Evolutionary conservation across 2,113 vertebrate genomes (phyloP).

Genomic region (Phasianus colchicus): DNA sequence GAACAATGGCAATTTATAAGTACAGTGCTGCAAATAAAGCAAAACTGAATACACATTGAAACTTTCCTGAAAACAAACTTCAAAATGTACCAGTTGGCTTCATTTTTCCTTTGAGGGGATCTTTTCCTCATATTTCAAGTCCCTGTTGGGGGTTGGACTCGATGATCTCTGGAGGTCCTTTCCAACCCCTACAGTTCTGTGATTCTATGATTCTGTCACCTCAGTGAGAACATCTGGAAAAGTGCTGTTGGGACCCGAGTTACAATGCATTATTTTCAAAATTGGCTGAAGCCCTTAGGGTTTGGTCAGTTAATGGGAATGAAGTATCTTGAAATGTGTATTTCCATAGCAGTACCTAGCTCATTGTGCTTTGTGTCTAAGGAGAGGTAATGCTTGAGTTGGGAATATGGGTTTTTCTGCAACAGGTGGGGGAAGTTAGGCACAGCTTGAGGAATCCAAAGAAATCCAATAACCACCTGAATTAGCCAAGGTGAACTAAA

Average conservation of each 20-base stretch:
- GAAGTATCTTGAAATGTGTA: fast-evolving
- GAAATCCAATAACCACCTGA: not conserved
- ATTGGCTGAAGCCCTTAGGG: not conserved
- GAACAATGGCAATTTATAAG: conserved; percentile 8
- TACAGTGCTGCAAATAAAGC: not conserved
- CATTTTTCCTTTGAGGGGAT: not conserved
- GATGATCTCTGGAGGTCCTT: too few relatives aligned
- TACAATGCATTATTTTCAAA: not conserved
- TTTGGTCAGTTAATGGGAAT: not conserved
- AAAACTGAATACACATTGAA: not conserved
- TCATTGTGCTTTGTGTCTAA: not conserved
- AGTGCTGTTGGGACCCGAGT: not conserved
- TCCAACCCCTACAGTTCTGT: too few relatives aligned
- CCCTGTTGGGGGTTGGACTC: too few relatives aligned
- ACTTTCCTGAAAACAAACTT: conserved; percentile 3
- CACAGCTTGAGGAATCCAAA: not conserved
- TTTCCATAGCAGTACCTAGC: not conserved
- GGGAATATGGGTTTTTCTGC: not conserved
- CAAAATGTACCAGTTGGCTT: not conserved
- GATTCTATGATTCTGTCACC: too few relatives aligned
- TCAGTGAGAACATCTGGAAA: not conserved
- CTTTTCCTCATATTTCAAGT: not conserved
- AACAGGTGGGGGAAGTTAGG: not conserved
- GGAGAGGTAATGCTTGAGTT: not conserved
- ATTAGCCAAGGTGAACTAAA: not conserved